These are phyloP conservation scores for Micoletzkya japonica DNA, from an alignment of 2,888 invertebrate species.

Conservation along the genomic window DNA sequence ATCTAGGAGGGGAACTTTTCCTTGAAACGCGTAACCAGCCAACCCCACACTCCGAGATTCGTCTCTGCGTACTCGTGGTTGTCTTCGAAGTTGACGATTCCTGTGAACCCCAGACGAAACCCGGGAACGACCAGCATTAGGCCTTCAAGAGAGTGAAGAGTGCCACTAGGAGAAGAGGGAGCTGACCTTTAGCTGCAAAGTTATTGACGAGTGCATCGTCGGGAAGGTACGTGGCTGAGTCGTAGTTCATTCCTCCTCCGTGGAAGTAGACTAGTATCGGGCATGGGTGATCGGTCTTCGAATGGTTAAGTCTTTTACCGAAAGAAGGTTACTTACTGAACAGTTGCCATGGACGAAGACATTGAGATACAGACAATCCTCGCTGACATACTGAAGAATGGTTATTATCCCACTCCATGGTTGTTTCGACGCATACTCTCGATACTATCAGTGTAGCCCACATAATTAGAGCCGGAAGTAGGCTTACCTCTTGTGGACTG, in stretches of 20 bases:
- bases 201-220: background rate
- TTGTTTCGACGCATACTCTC: too few species aligned
- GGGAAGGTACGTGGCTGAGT: background rate
- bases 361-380: background rate
- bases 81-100: background rate
- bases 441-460: too few species aligned
- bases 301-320: background rate
- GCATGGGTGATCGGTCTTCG: background rate
- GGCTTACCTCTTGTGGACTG: background rate
- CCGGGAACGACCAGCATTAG: background rate
- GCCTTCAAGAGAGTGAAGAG: background rate
- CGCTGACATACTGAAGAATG: background rate
- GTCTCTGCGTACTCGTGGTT: background rate
- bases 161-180: background rate
- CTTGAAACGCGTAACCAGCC: background rate
- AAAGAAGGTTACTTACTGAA: background rate
- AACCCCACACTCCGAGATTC: background rate
- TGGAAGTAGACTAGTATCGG: background rate
- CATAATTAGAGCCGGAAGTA: too few species aligned
- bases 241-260: background rate
- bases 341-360: background rate
- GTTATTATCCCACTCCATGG: too few species aligned
- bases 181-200: background rate
- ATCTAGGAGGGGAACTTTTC: too few species aligned
- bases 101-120: background rate